These are phyloP conservation scores for Hemichromis elongatus DNA, from an alignment of 2,113 vertebrate species.

Conservation along the genomic window DNA sequence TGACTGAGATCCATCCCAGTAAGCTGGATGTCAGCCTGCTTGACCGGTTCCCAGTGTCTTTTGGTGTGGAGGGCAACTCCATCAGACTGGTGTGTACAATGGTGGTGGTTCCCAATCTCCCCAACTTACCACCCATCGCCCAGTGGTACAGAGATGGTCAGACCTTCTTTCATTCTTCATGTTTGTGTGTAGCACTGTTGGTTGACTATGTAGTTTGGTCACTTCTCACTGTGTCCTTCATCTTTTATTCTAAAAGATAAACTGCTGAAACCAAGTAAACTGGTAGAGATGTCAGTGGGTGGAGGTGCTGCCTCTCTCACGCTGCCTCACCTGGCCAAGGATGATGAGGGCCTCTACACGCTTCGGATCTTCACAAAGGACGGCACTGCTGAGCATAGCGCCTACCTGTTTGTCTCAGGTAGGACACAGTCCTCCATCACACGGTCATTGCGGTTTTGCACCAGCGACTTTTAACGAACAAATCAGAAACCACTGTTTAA, in stretches of 20 bases:
- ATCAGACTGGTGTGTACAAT: slow-evolving; percentile 81
- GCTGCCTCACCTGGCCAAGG: slow-evolving; percentile 89
- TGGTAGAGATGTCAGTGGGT: slow-evolving; percentile 81
- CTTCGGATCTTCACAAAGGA: slow-evolving; percentile 84
- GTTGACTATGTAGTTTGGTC: not conserved
- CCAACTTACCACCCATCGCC: slow-evolving; percentile 79
- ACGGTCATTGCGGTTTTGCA: not conserved
- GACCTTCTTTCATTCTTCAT: not conserved
- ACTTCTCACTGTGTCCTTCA: not conserved
- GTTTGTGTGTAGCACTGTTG: not conserved
- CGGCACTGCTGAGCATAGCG: slow-evolving; percentile 86
- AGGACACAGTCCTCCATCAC: not conserved
- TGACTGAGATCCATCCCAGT: slow-evolving; percentile 76
- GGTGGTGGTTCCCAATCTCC: slow-evolving; percentile 87
- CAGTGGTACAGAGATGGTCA: slow-evolving; percentile 96
- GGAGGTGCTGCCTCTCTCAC: slow-evolving; percentile 83
- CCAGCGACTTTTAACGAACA: not conserved
- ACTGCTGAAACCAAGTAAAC: slow-evolving; percentile 77
- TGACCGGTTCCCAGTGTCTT: slow-evolving; percentile 86
- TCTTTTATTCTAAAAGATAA: slow-evolving; percentile 70
- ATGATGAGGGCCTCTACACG: slow-evolving; percentile 96
- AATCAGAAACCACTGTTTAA: not conserved
- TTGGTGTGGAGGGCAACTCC: slow-evolving; percentile 85
- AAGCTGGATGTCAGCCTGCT: slow-evolving; percentile 89
- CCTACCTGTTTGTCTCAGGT: slow-evolving; percentile 95